These are phyloP conservation scores for Cetonia aurata DNA, from an alignment of 2,888 invertebrate genomes.

Conservation along the genomic window DNA sequence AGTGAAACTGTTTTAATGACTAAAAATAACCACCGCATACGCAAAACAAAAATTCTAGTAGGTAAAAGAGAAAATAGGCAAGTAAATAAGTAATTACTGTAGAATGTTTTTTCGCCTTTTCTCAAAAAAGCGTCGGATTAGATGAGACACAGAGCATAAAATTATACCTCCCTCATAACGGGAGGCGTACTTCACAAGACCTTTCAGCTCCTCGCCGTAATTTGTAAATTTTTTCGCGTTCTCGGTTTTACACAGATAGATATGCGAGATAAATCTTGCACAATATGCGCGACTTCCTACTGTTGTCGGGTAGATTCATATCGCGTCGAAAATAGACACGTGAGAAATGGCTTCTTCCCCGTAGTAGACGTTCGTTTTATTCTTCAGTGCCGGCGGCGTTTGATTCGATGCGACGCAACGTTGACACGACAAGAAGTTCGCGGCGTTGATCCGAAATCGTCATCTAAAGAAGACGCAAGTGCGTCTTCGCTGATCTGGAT, in stretches of 20 bases:
- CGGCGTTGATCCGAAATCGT: constrained; percentile 7
- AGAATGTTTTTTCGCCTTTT: too few species aligned
- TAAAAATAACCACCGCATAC: too few species aligned
- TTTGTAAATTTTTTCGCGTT: constrained; percentile 23
- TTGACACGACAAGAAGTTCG: too few species aligned
- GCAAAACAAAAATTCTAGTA: too few species aligned
- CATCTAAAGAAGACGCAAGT: constrained; percentile 18
- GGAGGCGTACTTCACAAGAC: too few species aligned
- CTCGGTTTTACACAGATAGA: constrained; percentile 7
- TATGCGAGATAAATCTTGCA: constrained; percentile 19
- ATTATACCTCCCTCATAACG: too few species aligned
- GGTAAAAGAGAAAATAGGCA: too few species aligned
- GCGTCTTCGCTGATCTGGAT: constrained; percentile 21
- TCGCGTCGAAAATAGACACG: constrained; percentile 4
- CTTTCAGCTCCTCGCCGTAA: constrained; percentile 4
- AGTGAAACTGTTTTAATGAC: neutral
- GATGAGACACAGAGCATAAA: too few species aligned
- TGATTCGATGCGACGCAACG: neutral
- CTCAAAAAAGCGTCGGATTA: too few species aligned
- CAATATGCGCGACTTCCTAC: constrained; percentile 14
- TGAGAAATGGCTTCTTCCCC: constrained; percentile 27
- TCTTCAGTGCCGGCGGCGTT: constrained; percentile 18
- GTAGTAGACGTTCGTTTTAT: constrained; percentile 18
- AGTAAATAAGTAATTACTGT: too few species aligned
- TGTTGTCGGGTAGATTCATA: constrained; percentile 19